A percentile compares a stretch with the other conserved stretches of the same genome.
These are phyloP conservation scores for Emys orbicularis DNA, from an alignment of 2,797 vertebrate genomes.

Conservation along the genomic window DNA sequence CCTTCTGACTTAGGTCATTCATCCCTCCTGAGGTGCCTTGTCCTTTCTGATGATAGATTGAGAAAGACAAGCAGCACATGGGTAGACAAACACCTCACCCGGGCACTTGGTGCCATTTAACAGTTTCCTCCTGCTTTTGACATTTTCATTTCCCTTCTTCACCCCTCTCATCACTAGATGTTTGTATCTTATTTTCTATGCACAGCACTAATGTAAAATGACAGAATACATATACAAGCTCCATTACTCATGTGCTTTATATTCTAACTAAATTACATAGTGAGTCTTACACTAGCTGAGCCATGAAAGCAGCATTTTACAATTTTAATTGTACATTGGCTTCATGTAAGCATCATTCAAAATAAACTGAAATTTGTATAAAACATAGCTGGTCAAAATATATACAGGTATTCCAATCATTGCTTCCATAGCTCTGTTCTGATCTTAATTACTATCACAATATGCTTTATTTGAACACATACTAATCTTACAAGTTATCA, in stretches of 20 bases:
- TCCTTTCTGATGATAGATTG: conserved; percentile 88
- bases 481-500: background rate
- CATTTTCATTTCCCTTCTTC: conserved; percentile 84
- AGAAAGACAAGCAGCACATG: conserved; percentile 90
- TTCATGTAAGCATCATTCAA: conserved; percentile 11
- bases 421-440: background rate
- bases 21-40: conserved; percentile 85
- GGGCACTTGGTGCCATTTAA: conserved; percentile 92
- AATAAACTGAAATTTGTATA: conserved; percentile 29
- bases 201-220: conserved; percentile 78
- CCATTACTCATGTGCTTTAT: conserved; percentile 64
- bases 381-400: background rate
- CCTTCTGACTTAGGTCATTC: conserved; percentile 72
- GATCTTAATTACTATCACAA: background rate
- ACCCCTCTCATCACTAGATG: conserved; percentile 85
- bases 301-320: conserved; percentile 42
- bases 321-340: conserved; percentile 69
- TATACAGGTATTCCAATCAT: conserved; percentile 21
- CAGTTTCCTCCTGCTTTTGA: conserved; percentile 82
- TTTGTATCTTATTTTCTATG: conserved; percentile 79
- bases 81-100: conserved; percentile 87
- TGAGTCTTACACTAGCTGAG: conserved; percentile 19
- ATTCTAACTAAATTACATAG: conserved; percentile 57
- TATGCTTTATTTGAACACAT: background rate
- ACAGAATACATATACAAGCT: conserved; percentile 75